These are phyloP conservation scores for Molossus molossus DNA, from an alignment of 2,797 vertebrate species.

Conservation along the genomic window DNA sequence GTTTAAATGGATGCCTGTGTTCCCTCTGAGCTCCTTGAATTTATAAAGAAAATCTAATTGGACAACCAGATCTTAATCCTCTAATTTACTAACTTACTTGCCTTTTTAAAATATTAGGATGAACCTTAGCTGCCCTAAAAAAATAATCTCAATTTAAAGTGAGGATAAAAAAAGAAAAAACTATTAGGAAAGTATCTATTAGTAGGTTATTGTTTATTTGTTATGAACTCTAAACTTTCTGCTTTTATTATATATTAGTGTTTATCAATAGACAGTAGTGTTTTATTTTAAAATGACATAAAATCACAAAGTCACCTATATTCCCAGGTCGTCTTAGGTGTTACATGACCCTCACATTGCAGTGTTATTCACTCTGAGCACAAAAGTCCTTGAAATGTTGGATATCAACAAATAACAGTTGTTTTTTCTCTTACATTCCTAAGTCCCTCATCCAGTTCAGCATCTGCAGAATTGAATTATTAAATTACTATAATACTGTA, in stretches of 20 bases:
- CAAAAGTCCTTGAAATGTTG: slow-evolving; percentile 43
- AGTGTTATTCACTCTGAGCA: neutral
- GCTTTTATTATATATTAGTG: neutral
- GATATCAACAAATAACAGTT: neutral
- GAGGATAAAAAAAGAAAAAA: neutral
- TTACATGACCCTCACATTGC: neutral
- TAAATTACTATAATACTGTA: neutral
- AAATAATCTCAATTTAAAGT: neutral
- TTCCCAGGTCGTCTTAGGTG: slow-evolving; percentile 5
- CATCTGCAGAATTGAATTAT: slow-evolving; percentile 53
- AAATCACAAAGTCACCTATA: slow-evolving; percentile 31
- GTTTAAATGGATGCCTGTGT: slow-evolving; percentile 31
- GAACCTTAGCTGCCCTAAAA: neutral
- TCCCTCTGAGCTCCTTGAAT: slow-evolving; percentile 48
- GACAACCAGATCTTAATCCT: slow-evolving; percentile 48
- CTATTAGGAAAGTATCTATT: slow-evolving; percentile 50
- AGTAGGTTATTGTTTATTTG: neutral
- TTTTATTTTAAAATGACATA: slow-evolving; percentile 54
- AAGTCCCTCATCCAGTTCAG: neutral
- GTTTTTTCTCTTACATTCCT: neutral
- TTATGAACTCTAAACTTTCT: slow-evolving; percentile 14
- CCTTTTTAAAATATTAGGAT: neutral
- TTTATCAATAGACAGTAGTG: slow-evolving; percentile 18
- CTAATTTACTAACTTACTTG: slow-evolving; percentile 39
- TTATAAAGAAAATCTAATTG: slow-evolving; percentile 57